Conservation (phyloP, 1,140 invertebrate species). For the Cotesia typhae region DNA sequence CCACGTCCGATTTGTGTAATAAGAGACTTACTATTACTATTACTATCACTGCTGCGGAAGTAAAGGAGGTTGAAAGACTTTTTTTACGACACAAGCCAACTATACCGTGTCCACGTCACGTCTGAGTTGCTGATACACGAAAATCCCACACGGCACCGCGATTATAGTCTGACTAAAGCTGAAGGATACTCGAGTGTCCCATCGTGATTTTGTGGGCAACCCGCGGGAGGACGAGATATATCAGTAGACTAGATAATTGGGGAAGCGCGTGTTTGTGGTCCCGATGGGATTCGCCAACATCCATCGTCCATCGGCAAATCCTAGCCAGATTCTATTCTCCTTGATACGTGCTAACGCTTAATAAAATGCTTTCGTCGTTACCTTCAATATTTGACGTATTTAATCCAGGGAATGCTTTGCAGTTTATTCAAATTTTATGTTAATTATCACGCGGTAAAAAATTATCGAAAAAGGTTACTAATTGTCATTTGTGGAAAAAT, state of each 20-base stretch:
- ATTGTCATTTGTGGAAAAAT: too few relatives aligned
- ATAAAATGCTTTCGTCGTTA: too few relatives aligned
- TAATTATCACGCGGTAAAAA: too few relatives aligned
- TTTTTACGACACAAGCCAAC: constrained; percentile 23
- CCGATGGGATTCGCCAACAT: constrained; percentile 40
- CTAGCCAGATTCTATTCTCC: background rate
- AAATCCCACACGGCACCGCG: constrained; percentile 25
- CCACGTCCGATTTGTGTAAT: constrained; percentile 1
- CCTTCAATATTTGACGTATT: too few relatives aligned
- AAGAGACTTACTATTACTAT: background rate
- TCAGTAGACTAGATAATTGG: constrained; percentile 47
- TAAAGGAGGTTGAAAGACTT: background rate
- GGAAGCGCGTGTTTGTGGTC: constrained; percentile 50
- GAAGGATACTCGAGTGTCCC: constrained; percentile 11
- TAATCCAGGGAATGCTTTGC: too few relatives aligned
- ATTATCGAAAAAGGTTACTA: too few relatives aligned
- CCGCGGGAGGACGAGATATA: background rate
- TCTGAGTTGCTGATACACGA: constrained; percentile 49
- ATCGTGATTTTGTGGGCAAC: constrained; percentile 26
- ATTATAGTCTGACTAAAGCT: too few relatives aligned
- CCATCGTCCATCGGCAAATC: background rate
- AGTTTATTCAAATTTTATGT: too few relatives aligned
- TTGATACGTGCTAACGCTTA: constrained; percentile 1
- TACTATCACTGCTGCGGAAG: too few relatives aligned
- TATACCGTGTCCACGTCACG: constrained; percentile 40